Evolutionary conservation across 2,888 invertebrate genomes (phyloP).

Genomic region (Shargacucullia verbasci): DNA sequence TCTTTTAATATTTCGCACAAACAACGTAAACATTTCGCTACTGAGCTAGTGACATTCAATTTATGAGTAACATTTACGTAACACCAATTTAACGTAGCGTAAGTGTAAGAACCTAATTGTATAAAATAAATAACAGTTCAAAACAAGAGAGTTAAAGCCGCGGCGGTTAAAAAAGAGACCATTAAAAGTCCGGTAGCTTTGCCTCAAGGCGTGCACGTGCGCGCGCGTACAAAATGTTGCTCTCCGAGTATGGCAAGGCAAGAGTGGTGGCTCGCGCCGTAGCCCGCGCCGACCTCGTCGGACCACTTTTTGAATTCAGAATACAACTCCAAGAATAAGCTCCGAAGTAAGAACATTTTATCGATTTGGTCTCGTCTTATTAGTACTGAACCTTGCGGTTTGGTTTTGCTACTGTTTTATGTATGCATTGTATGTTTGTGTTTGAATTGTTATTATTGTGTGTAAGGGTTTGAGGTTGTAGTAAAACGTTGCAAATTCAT

Average conservation of each 20-base stretch:
- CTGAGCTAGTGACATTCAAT: slow-evolving; percentile 10
- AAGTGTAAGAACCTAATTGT: slow-evolving; percentile 49
- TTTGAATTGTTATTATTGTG: slow-evolving; percentile 31
- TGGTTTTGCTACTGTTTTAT: slow-evolving; percentile 44
- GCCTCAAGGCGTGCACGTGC: slow-evolving; percentile 83
- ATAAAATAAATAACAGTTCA: slow-evolving; percentile 61
- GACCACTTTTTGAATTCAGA: slow-evolving; percentile 75
- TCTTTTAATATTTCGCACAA: slow-evolving; percentile 7
- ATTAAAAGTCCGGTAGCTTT: slow-evolving; percentile 83
- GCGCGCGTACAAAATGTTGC: slow-evolving; percentile 64
- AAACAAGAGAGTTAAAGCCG: slow-evolving; percentile 65
- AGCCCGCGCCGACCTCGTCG: slow-evolving; percentile 72
- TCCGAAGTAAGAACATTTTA: slow-evolving; percentile 61
- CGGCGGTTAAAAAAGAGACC: slow-evolving; percentile 72
- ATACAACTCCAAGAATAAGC: slow-evolving; percentile 56
- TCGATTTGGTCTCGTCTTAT: slow-evolving; percentile 64
- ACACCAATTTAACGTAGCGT: slow-evolving; percentile 32
- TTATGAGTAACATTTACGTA: slow-evolving; percentile 31
- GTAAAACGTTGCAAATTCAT: slow-evolving; percentile 73
- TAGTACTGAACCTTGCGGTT: slow-evolving; percentile 54
- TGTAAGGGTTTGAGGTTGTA: slow-evolving; percentile 49
- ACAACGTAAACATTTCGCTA: slow-evolving; percentile 5
- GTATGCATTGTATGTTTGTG: slow-evolving; percentile 42
- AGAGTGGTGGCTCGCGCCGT: slow-evolving; percentile 64
- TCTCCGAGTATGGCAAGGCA: slow-evolving; percentile 62